phyloP scores from a whole-genome alignment of 23 tunicate species.

The Corella eumyota region DNA sequence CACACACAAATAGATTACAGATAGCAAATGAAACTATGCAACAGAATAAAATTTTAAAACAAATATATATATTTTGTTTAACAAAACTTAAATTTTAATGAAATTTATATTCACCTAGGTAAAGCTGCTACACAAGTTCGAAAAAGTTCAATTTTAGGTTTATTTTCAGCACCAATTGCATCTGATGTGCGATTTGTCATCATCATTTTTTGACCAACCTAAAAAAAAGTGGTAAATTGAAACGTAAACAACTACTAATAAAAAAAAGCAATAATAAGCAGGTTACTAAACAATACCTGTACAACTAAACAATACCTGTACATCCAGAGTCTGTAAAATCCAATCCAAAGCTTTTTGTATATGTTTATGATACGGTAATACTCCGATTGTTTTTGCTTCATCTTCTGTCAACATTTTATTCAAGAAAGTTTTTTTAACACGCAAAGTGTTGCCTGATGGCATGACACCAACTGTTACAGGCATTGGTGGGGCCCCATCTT shows the following conservation, averaged over 20 bases:
- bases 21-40: too few species aligned
- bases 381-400: conserved; percentile 74
- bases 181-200: conserved; percentile 67
- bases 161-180: conserved; percentile 44
- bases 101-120: conserved; percentile 52
- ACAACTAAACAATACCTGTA: conserved; percentile 24
- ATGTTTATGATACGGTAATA: conserved; percentile 59
- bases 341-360: conserved; percentile 74
- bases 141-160: conserved; percentile 82
- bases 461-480: conserved; percentile 66
- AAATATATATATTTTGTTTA: neutral
- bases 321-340: conserved; percentile 50
- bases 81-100: too few species aligned
- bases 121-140: conserved; percentile 87
- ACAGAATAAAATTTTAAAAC: too few species aligned
- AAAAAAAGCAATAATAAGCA: neutral
- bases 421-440: conserved; percentile 71
- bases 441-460: conserved; percentile 85
- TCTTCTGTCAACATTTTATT: conserved; percentile 78
- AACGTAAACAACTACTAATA: neutral
- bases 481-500: conserved; percentile 95
- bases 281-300: neutral
- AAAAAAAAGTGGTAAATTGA: neutral
- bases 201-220: conserved; percentile 87
- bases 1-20: too few species aligned